Evolutionary conservation across 2,113 vertebrate genomes (phyloP), one percentile per base, ranked within the genome.

Genomic region (Atherinomorus stipes): DNA sequence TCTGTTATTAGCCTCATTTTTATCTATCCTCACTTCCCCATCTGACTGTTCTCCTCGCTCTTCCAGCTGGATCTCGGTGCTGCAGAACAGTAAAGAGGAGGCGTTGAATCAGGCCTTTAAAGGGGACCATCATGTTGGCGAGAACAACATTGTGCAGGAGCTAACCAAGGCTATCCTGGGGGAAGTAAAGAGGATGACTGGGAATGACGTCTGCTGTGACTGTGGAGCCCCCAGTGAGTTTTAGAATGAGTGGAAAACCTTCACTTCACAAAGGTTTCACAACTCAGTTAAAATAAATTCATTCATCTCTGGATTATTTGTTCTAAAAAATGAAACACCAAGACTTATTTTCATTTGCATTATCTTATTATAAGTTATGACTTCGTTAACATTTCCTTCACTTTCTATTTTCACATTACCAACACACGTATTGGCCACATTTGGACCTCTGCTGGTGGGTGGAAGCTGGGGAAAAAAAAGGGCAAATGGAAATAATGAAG

Each of bases 51-150:
- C 38, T 52, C 64, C 4, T 25, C 15, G 40, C 44, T 64, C 26
- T 28, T 74, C 42, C 87, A 99, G 98, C 88, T 99, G 98, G 98
- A 98, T 98, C 93, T 99, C 98, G 0, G 98, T 99, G 87, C 93
- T 99, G 34, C 98, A 99, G 90, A 99, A 99, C 94, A 99, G 98
- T 89, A 99, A 99, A 82, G 98, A 99, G 88, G 97, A 99, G 92
- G 98, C 98, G 3, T 86, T 99, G 83, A 98, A 97, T 93, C 97
- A 98, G 23, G 98, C 98, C 2, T 99, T 99, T 80, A 98, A 99
- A 91, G 98, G 98, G 3, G 97, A 99, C 76, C 97, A 98, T 87
- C 96, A 91, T 51, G 94, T 96, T 0, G 98, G 98, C 15, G 98
- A 99, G 88, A 98, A 99, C 90, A 99, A 99, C 93, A 99, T 99